phyloP scores from a whole-genome alignment of 2,888 invertebrate genomes.

The Mythimna ferrago region DNA sequence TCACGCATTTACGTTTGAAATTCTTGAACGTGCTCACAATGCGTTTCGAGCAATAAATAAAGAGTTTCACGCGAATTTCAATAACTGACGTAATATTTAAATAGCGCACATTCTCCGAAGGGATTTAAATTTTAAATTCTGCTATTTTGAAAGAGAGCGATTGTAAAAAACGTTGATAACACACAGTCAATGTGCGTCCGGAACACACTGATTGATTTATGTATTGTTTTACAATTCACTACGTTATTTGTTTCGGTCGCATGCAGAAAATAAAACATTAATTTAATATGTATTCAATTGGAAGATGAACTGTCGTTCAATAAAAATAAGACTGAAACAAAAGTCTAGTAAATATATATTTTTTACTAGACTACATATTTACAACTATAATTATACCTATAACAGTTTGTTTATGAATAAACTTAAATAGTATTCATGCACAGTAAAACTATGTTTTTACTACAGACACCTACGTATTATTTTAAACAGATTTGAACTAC shows the following conservation, averaged over 20 bases:
- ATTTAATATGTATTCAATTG: constrained; percentile 14
- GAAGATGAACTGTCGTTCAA: not conserved
- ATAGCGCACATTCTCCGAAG: constrained; percentile 1
- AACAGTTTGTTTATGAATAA: not conserved
- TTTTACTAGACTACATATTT: too few relatives aligned
- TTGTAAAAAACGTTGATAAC: constrained; percentile 16
- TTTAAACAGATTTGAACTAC: constrained; percentile 15
- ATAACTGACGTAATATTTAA: constrained; percentile 31
- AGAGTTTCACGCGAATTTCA: constrained; percentile 26
- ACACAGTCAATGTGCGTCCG: constrained; percentile 28
- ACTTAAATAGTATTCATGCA: not conserved
- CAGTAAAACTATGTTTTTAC: not conserved
- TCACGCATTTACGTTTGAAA: not conserved
- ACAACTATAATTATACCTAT: not conserved
- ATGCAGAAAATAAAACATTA: not conserved
- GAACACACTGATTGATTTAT: constrained; percentile 51
- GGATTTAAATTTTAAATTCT: constrained; percentile 39
- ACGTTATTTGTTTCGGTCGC: constrained; percentile 27
- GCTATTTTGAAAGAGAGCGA: constrained; percentile 32
- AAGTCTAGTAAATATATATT: too few relatives aligned
- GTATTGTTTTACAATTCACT: constrained; percentile 49
- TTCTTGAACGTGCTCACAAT: constrained; percentile 2
- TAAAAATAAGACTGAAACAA: too few relatives aligned
- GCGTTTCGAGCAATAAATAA: constrained; percentile 9
- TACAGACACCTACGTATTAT: not conserved